Evolutionary conservation across 2,797 vertebrate genomes (phyloP), one percentile per base, ranked within the genome.

Genomic region (Microchirus variegatus): DNA sequence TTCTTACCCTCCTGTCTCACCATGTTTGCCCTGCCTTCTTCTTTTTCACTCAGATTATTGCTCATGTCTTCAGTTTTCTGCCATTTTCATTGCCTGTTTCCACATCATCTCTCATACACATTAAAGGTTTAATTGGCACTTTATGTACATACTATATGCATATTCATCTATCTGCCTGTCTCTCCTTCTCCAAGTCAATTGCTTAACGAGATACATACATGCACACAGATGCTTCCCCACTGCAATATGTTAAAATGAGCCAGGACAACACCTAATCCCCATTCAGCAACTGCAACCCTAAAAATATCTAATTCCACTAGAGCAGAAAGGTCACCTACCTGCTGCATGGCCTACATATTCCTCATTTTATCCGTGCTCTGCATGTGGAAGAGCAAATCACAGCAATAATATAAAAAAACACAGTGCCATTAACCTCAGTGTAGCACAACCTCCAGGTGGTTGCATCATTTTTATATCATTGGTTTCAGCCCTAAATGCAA

Each of bases 271-370:
- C 46, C 53, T 67, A 62, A 56, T 63, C 43, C 37, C 31, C 38
- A 11, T 66, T 37, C 47, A 75, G 47, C 15, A 65, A 52, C 49
- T 51, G 58, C 22, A 47, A 63, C 65, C 31, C 31, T 31, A 8
- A 60, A 63, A 72, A 60, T 42, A 53, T 44, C 46, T 56, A 66
- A 80, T 75, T 77, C 63, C 67, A 54, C 41, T 36, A 55, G 40
- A 59, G 57, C 61, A 37, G 38, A 61, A 73, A 84, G 78, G 76
- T 82, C 72, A 72, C 57, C 53, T 75, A 54, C 62, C 67, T 61
- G 14, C 56, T 40, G 53, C 44, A 50, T 54, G 48, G 54, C 64
- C 74, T 52, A 51, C 53, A 66, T 51, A 65, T 59, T 53, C 43
- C 41, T 78, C 9, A 31, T 31, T 53, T 59, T 37, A n/a, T 58